These are phyloP conservation scores for Neodon shergylaensis DNA, from an alignment of 2,113 vertebrate species.

Conservation along the genomic window DNA sequence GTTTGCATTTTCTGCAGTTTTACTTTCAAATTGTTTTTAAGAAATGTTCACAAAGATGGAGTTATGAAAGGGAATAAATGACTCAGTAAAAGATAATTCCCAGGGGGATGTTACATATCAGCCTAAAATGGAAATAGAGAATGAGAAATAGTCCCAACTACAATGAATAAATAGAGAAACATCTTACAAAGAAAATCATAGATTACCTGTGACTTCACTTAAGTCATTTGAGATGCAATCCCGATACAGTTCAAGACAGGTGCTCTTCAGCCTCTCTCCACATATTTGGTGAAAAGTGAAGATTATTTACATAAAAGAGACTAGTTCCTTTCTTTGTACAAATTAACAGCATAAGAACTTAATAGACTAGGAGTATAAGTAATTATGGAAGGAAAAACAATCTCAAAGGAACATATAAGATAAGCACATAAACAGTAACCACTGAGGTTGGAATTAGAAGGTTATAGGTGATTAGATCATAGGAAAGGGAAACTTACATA, in stretches of 20 bases:
- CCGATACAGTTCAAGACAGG: neutral
- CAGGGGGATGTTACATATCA: neutral
- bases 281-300: neutral
- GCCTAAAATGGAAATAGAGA: neutral
- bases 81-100: constrained; percentile 5
- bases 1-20: neutral
- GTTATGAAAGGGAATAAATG: neutral
- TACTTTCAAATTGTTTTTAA: neutral
- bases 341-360: neutral
- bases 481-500: neutral
- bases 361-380: neutral
- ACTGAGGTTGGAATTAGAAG: neutral
- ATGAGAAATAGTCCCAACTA: neutral
- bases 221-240: neutral
- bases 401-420: neutral
- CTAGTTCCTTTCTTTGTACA: neutral
- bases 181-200: neutral
- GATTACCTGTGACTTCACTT: neutral
- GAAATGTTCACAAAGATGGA: neutral
- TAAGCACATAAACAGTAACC: neutral
- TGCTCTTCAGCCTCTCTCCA: neutral
- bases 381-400: neutral
- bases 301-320: neutral
- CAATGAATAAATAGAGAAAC: neutral
- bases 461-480: neutral